Evolutionary conservation across 2,888 invertebrate species (phyloP).

Genomic region (Meloe dianella): DNA sequence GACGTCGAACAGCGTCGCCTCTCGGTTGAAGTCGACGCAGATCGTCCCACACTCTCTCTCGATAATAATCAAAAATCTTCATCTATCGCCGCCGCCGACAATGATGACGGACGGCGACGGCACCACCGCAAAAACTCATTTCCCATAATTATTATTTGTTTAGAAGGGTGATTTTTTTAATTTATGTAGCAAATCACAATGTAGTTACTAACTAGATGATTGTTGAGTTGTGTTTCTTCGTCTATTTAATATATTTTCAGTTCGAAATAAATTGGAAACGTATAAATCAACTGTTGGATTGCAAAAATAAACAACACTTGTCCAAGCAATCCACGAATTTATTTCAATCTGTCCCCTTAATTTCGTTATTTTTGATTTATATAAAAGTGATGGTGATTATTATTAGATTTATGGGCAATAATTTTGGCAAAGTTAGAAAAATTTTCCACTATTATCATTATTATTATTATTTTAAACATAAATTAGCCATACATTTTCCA

Average conservation of each 20-base stretch:
- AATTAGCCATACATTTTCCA: neutral
- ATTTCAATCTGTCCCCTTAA: neutral
- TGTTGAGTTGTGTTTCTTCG: neutral
- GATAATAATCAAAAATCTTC: neutral
- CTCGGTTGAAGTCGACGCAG: neutral
- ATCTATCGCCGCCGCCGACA: neutral
- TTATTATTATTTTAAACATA: neutral
- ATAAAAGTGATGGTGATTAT: neutral
- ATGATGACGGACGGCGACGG: neutral
- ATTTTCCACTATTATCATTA: neutral
- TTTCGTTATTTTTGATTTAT: neutral
- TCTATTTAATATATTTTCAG: neutral
- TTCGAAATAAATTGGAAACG: neutral
- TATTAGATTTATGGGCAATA: neutral
- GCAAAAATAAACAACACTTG: conserved; percentile 10
- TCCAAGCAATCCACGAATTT: neutral
- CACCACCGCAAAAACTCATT: neutral
- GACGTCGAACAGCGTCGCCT: neutral
- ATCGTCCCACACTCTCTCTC: neutral
- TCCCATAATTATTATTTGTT: neutral
- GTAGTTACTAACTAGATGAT: neutral
- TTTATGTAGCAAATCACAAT: neutral
- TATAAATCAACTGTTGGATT: neutral
- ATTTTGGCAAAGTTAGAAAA: neutral
- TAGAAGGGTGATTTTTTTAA: neutral